Percentiles rank a stretch among this genome's conserved stretches.
Evolutionary conservation across 2,113 vertebrate species (phyloP).

Genomic region (Chloropsis hardwickii): DNA sequence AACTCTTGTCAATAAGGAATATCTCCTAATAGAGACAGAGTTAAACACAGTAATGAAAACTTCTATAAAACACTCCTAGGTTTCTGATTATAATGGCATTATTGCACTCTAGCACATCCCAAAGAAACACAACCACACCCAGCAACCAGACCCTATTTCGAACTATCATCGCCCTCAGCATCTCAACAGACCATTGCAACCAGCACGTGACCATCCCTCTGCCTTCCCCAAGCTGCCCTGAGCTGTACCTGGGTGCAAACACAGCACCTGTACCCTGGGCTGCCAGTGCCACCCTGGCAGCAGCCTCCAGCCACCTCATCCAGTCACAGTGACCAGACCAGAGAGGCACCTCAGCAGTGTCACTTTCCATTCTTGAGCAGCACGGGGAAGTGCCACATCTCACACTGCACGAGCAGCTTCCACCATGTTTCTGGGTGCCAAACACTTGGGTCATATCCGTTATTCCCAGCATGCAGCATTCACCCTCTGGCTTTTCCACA

Average conservation of each 20-base stretch:
- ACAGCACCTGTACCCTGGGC: background rate
- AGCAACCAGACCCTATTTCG: background rate
- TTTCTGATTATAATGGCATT: background rate
- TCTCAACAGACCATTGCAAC: fast-evolving
- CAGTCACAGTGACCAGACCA: fast-evolving
- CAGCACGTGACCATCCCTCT: fast-evolving
- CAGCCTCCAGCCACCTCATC: fast-evolving
- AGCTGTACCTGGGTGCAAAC: background rate
- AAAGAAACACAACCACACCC: background rate
- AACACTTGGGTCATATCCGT: fast-evolving
- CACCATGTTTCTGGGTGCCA: fast-evolving
- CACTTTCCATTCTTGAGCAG: fast-evolving
- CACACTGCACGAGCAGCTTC: fast-evolving
- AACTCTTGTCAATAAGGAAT: background rate
- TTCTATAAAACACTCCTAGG: background rate
- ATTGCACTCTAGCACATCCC: background rate
- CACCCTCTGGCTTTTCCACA: fast-evolving
- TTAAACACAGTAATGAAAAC: background rate
- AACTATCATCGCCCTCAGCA: background rate
- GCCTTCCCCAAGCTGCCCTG: background rate
- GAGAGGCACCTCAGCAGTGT: fast-evolving
- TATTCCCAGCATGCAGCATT: background rate
- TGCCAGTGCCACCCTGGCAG: background rate
- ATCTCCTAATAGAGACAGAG: background rate
- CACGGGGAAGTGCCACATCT: fast-evolving